Conservation (phyloP, 1,140 invertebrate species). For the Homalodisca vitripennis region DNA sequence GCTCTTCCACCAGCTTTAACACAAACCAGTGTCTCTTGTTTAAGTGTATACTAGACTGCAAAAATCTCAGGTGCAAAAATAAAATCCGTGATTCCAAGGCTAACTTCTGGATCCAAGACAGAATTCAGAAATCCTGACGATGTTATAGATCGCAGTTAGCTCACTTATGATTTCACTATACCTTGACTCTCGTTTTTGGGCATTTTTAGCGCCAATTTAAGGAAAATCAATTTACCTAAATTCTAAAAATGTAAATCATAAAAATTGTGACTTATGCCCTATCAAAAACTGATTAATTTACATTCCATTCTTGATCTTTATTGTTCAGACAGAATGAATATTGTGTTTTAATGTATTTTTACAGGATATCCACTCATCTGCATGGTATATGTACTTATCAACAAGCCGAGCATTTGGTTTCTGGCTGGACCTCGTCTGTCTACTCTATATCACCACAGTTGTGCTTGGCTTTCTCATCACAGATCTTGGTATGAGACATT, state of each 20-base stretch:
- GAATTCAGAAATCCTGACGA: too few relatives aligned
- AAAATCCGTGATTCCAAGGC: too few relatives aligned
- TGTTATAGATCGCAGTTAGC: too few relatives aligned
- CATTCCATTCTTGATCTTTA: not conserved
- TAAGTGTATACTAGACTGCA: too few relatives aligned
- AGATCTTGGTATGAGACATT: too few relatives aligned
- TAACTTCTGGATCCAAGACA: too few relatives aligned
- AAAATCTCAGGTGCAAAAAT: too few relatives aligned
- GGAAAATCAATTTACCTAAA: not conserved
- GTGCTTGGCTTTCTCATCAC: constrained; percentile 73
- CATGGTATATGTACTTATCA: constrained; percentile 70
- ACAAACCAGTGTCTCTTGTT: too few relatives aligned
- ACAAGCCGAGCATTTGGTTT: constrained; percentile 83
- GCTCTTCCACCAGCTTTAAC: too few relatives aligned
- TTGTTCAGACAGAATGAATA: not conserved
- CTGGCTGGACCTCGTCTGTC: constrained; percentile 74
- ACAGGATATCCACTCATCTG: constrained; percentile 62
- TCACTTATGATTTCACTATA: not conserved
- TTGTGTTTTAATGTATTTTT: constrained; percentile 19
- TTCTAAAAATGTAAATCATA: not conserved
- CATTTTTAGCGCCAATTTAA: not conserved
- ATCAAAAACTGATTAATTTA: too few relatives aligned
- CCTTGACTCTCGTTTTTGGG: not conserved
- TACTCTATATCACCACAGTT: constrained; percentile 66
- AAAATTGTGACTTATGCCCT: too few relatives aligned